These are phyloP conservation scores for Acanthisitta chloris DNA, from an alignment of 2,113 vertebrate genomes.

Conservation along the genomic window DNA sequence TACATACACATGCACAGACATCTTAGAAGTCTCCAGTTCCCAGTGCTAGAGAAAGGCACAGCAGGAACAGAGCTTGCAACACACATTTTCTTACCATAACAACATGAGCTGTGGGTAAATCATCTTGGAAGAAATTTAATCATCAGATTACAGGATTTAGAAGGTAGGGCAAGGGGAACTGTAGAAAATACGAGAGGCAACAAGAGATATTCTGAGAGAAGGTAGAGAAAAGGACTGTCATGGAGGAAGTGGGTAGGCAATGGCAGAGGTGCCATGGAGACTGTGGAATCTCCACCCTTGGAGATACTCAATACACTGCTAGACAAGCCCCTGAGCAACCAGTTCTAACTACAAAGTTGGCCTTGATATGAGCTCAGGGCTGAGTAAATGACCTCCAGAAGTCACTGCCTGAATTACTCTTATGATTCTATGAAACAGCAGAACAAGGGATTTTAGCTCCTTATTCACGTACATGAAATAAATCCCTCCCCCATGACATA, in stretches of 20 bases:
- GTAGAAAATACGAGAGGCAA: not conserved
- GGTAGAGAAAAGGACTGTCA: not conserved
- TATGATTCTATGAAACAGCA: not conserved
- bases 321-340: not conserved
- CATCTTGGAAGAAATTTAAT: not conserved
- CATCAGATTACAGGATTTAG: not conserved
- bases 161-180: not conserved
- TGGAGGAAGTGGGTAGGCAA: not conserved
- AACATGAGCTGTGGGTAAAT: not conserved
- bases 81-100: not conserved
- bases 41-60: not conserved
- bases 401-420: not conserved
- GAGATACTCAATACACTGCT: not conserved
- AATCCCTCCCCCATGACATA: not conserved
- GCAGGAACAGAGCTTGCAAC: not conserved
- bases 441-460: not conserved
- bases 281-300: not conserved
- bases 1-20: not conserved
- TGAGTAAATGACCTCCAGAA: not conserved
- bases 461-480: not conserved
- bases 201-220: not conserved
- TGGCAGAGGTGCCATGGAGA: not conserved
- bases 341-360: not conserved
- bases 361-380: not conserved
- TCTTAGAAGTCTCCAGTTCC: not conserved